Evolutionary conservation across 2,113 vertebrate genomes (phyloP), one percentile per base, ranked within the genome.

Genomic region (Mirounga angustirostris): DNA sequence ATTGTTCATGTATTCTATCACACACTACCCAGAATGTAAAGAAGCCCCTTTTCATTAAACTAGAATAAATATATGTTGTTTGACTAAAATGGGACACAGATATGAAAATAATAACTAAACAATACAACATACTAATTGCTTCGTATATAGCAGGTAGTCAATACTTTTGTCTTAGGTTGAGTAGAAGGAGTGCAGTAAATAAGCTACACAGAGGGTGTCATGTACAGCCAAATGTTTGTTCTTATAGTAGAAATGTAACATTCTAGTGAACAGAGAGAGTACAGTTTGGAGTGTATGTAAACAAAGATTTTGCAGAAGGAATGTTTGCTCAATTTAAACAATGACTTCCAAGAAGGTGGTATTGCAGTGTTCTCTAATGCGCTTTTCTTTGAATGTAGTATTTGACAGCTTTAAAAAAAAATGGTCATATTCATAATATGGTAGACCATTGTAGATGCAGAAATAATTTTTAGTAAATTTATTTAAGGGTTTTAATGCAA

Each of bases 1-100:
- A 67, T 91, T 94, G 54, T 85, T 97, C 94, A 30, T 93, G 21
- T 89, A 86, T 21, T 92, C 95, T 94, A 56, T 58, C 59, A 73
- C 24, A 86, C 10, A 67, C 46, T 85, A 81, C 22, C 50, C 56
- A 58, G 82, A 93, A 93, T 86, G 5, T 82, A 82, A 76, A 91
- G 58, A 93, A 2, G 12, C 4, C 26, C 26, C 13, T 88, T 69
- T 94, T 59, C 78, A 89, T 50, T 86, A 89, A 88, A 74, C 7
- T 58, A 76, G 15, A 54, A 36, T 76, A 82, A 93, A 87, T 56
- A 59, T 80, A 91, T 94, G 33, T 78, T 83, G 43, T 78, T 91
- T 84, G 36, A 78, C 95, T 85, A 54, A 96, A 83, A 81, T 26
- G 84, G 12, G 0, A 63, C 0, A 93, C 15, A 89, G 8, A 58